Percentiles rank a stretch among this genome's conserved stretches.
These are phyloP conservation scores for Mastomys coucha DNA, from an alignment of 2,113 vertebrate genomes.

Conservation along the genomic window DNA sequence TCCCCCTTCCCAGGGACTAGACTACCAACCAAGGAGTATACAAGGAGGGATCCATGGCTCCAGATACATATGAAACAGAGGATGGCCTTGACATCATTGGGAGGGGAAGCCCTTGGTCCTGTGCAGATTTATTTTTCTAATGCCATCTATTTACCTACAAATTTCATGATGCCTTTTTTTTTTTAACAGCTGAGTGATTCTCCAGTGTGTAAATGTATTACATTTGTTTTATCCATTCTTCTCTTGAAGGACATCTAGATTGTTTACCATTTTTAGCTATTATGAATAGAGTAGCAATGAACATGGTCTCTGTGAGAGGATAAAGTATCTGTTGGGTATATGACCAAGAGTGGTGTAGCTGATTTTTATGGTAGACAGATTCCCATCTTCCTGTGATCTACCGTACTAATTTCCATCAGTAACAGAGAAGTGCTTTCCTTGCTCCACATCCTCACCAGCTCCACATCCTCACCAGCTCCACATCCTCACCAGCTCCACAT, in stretches of 20 bases:
- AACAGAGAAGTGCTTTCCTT: neutral
- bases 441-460: neutral
- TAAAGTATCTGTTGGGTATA: neutral
- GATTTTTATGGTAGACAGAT: neutral
- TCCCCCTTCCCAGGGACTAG: too few species aligned
- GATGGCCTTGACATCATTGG: too few species aligned
- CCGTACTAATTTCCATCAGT: neutral
- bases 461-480: too few species aligned
- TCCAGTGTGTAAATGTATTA: neutral
- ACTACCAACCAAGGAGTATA: too few species aligned
- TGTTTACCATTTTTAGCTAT: neutral
- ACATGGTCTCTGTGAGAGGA: neutral
- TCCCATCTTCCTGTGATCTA: neutral
- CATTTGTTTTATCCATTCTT: neutral
- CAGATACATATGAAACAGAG: too few species aligned
- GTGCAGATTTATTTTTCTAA: neutral
- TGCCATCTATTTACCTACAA: neutral
- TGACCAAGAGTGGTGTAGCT: neutral
- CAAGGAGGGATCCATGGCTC: too few species aligned
- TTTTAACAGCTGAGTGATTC: neutral
- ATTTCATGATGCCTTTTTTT: neutral
- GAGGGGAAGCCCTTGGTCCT: too few species aligned
- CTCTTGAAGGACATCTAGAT: neutral
- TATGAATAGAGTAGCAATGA: neutral
- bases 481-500: too few species aligned